phyloP scores from a whole-genome alignment of 2,797 vertebrate genomes.

The Vireo griseus region DNA sequence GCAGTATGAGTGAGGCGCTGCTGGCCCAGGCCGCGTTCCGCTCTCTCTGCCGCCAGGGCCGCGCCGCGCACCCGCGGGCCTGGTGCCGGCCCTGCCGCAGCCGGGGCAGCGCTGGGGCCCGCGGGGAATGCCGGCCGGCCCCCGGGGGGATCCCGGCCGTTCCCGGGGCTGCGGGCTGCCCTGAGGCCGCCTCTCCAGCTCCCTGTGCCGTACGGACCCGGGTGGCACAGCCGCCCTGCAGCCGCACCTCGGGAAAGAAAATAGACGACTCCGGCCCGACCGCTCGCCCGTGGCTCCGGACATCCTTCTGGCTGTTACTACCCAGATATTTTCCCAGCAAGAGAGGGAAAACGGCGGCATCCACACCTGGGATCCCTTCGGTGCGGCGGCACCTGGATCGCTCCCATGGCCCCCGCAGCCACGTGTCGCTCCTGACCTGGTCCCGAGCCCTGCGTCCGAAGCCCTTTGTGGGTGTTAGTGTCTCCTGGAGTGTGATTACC shows the following conservation, averaged over 20 bases:
- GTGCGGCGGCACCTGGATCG: no score
- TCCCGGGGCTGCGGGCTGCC: neutral
- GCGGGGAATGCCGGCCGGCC: no score
- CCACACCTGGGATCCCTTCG: fast-evolving
- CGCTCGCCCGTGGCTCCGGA: fast-evolving
- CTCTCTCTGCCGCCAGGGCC: fast-evolving
- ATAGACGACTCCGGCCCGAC: fast-evolving
- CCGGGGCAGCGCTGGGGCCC: no score
- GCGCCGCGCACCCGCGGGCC: no score
- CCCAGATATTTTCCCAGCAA: fast-evolving
- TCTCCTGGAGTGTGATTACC: neutral
- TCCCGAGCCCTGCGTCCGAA: fast-evolving
- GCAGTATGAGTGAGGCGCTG: fast-evolving
- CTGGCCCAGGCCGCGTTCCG: fast-evolving
- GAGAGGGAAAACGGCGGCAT: fast-evolving
- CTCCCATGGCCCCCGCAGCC: fast-evolving
- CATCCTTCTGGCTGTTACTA: fast-evolving
- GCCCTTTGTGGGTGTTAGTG: fast-evolving
- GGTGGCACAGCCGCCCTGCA: fast-evolving
- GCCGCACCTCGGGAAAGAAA: neutral
- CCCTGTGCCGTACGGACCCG: fast-evolving
- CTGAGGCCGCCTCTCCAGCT: neutral
- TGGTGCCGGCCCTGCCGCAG: no score
- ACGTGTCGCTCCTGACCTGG: fast-evolving
- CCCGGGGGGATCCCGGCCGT: no score